Evolutionary conservation across 2,797 vertebrate species (phyloP), one percentile per base, ranked within the genome.

Genomic region (Schizopygopsis pylzovi): DNA sequence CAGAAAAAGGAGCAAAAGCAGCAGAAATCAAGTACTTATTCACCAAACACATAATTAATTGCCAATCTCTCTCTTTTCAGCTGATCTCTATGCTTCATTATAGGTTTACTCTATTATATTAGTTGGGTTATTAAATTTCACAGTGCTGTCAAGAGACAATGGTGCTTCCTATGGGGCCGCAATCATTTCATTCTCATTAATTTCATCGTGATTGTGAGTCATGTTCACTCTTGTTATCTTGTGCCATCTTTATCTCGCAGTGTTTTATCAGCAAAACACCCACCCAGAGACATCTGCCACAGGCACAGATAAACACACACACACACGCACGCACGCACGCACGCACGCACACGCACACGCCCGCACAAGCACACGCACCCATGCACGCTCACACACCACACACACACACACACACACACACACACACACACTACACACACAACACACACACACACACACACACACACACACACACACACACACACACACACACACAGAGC

Each of bases 251-350:
- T 49, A 67, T 80, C 61, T 80, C 16, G 9, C 43, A 65, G 59
- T 80, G 59, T 80, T 80, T 80, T 67, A 80, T 80, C 79, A 80
- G 79, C 1, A 9, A 37, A 80, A 80, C 61, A 80, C 59, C 39
- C 56, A 79, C 41, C 37, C 41, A 79, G 13, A 67, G 25, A 11
- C 33, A 0, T 25, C 33, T 3, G 33, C 43, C 16, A 43, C 2
- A 5, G n/a, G 25, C n/a, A 4, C 13, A 82, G 72, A 85, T 73
- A 84, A 65, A 33, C 28, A 33, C 16, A 68, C 13, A 45, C 45
- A 54, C 45, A 25, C 33, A 54, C 33, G 16, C 16, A 68, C 8
- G 43, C 28, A 28, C 28, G 1, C 28, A 28, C 28, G 1, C 28
- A 28, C 28, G 1, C 28, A 28, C 28, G 1, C 16, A 68, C 13